phyloP scores from a whole-genome alignment of 2,797 vertebrate genomes.

The Esox lucius region DNA sequence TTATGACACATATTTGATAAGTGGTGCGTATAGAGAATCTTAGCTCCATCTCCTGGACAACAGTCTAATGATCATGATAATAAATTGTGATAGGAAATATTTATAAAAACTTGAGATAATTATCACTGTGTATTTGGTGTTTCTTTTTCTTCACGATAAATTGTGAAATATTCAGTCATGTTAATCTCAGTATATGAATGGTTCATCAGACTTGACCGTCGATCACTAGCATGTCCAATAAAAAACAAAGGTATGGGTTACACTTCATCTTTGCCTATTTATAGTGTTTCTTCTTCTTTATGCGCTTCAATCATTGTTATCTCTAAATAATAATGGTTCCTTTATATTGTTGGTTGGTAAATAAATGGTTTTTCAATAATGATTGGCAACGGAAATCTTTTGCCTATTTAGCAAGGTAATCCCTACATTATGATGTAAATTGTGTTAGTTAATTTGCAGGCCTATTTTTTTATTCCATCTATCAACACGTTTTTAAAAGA shows the following conservation, averaged over 20 bases:
- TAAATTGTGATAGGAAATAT: neutral
- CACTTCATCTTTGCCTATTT: too few species aligned
- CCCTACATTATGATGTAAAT: neutral
- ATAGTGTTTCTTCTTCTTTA: neutral
- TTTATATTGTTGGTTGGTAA: neutral
- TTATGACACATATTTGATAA: constrained; percentile 8
- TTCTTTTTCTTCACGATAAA: neutral
- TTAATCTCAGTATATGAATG: too few species aligned
- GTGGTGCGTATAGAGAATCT: neutral
- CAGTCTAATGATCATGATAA: neutral
- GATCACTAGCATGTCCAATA: too few species aligned
- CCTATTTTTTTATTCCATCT: neutral
- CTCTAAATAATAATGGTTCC: neutral
- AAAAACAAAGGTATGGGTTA: too few species aligned
- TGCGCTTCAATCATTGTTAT: constrained; percentile 5
- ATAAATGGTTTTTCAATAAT: neutral
- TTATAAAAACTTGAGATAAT: neutral
- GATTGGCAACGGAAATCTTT: neutral
- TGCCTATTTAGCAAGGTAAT: neutral
- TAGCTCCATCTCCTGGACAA: constrained; percentile 44
- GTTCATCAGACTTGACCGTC: too few species aligned
- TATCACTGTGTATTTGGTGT: neutral
- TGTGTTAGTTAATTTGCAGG: neutral
- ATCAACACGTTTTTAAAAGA: neutral
- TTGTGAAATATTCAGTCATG: too few species aligned